Percentiles rank a stretch among this genome's conserved stretches.
phyloP scores from a whole-genome alignment of 2,113 vertebrate genomes.

The Podarcis muralis region DNA sequence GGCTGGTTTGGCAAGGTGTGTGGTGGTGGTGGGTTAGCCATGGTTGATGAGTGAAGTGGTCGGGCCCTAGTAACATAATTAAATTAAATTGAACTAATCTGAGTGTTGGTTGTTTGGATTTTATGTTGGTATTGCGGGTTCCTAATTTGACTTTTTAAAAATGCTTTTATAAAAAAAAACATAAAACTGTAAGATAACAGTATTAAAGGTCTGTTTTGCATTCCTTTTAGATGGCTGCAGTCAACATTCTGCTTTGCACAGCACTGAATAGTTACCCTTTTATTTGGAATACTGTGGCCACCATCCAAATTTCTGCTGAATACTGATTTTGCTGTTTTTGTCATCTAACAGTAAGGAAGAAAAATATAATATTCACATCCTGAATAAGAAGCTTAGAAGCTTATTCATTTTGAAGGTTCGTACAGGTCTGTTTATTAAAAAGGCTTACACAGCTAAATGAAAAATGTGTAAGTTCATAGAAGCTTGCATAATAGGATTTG shows the following conservation, averaged over 20 bases:
- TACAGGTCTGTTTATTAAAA: slow-evolving; percentile 31
- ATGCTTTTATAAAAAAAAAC: neutral
- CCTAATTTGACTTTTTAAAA: neutral
- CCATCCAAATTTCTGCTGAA: slow-evolving; percentile 5
- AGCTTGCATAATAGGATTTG: slow-evolving; percentile 26
- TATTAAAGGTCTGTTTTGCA: neutral
- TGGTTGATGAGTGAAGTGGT: no score
- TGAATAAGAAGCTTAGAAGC: neutral
- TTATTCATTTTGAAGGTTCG: slow-evolving; percentile 11
- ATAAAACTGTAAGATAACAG: neutral
- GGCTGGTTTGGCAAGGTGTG: neutral
- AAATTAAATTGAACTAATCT: neutral
- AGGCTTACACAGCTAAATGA: slow-evolving; percentile 26
- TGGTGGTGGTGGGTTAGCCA: neutral
- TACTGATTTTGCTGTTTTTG: neutral
- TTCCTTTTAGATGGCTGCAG: neutral
- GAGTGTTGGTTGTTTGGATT: neutral
- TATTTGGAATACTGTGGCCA: neutral
- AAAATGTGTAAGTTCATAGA: slow-evolving; percentile 9
- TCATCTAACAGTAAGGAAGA: slow-evolving; percentile 8
- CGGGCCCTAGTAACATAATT: no score
- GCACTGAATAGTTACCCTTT: neutral
- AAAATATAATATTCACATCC: neutral
- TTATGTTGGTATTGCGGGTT: neutral
- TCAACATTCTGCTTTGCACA: neutral